These are phyloP conservation scores for Drosophila ironensis DNA, from an alignment of 1,140 invertebrate genomes.

Conservation along the genomic window DNA sequence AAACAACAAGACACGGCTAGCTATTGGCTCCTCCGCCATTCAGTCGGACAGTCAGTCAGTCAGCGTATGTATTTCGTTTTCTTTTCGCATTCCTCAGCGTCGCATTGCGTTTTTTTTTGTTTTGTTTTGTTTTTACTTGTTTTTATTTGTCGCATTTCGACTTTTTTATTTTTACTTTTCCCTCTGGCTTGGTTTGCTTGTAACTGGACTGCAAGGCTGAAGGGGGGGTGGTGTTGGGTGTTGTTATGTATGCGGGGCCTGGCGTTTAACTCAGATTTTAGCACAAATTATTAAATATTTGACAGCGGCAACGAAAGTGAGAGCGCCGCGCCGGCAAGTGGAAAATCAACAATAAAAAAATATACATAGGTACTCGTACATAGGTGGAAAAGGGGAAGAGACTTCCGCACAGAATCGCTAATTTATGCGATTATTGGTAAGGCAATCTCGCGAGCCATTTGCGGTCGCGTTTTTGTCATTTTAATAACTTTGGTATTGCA, in stretches of 20 bases:
- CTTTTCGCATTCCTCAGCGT: slow-evolving; percentile 72
- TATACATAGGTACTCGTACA: too few species aligned
- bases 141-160: slow-evolving; percentile 6
- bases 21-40: background rate
- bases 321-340: slow-evolving; percentile 56
- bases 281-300: slow-evolving; percentile 78
- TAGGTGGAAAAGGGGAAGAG: background rate
- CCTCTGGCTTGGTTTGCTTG: too few species aligned
- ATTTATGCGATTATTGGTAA: slow-evolving; percentile 74
- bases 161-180: too few species aligned
- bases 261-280: slow-evolving; percentile 69
- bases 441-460: slow-evolving; percentile 15
- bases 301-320: slow-evolving; percentile 67
- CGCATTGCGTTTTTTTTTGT: slow-evolving; percentile 25
- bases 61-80: slow-evolving; percentile 50
- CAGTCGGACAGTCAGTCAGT: slow-evolving; percentile 10
- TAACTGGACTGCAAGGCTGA: too few species aligned
- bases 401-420: slow-evolving; percentile 72
- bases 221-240: background rate
- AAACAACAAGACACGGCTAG: slow-evolving; percentile 1
- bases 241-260: slow-evolving; percentile 50
- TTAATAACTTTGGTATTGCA: slow-evolving; percentile 60
- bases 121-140: background rate
- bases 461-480: slow-evolving; percentile 45
- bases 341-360: background rate